Conservation (phyloP, 1,140 invertebrate species). For the Pomacea maculata region DNA sequence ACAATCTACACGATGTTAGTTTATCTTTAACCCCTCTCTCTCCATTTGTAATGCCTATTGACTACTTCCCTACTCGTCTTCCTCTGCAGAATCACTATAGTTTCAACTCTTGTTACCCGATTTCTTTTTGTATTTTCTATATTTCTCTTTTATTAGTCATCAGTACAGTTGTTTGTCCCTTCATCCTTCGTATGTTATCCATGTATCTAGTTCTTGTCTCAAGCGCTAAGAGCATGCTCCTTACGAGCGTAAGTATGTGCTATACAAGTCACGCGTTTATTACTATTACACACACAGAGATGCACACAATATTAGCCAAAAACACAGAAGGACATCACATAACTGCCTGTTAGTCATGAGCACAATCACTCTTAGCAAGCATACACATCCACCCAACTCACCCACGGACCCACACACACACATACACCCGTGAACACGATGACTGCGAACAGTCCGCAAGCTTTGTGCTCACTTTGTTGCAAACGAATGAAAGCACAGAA, state of each 20-base stretch:
- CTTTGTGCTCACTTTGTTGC: no score
- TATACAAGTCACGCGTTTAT: neutral
- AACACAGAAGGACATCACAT: no score
- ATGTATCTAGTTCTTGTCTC: neutral
- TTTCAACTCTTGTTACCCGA: neutral
- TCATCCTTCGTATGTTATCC: neutral
- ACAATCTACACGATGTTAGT: no score
- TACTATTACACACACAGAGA: conserved; percentile 2
- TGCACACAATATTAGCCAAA: neutral
- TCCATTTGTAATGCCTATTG: no score
- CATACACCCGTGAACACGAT: neutral
- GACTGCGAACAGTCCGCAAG: no score
- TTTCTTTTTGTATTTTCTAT: neutral
- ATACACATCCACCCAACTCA: conserved; percentile 10
- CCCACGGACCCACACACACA: neutral
- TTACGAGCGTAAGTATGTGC: no score
- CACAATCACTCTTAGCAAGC: neutral
- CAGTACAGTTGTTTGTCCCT: neutral
- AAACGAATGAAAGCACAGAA: no score
- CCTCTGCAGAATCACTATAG: neutral
- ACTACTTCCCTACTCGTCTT: no score
- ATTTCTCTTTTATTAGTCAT: neutral
- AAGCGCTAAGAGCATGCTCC: no score
- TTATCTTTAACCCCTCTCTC: no score
- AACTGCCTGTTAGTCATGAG: no score